Base-by-base conservation (phyloP, 2,888 invertebrate genomes). In the Syrphus vitripennis region DNA sequence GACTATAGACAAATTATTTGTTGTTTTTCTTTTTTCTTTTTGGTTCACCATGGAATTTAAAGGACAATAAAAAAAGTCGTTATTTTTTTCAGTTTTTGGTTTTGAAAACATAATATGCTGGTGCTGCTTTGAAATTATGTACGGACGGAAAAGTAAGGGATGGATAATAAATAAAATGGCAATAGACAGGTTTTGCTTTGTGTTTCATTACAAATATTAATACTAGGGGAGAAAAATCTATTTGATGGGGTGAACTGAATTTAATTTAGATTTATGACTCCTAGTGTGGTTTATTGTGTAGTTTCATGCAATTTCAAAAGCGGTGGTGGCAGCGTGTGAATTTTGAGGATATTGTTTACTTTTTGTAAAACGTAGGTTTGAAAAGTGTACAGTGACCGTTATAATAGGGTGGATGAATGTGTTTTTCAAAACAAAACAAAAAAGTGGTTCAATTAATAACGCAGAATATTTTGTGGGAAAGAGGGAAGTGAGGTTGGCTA, bases 1-100 rank as follows among this genome's bases (percentile, higher is more conserved):
- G 72, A 61, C 55, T 72, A 48, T 72, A 77, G 59, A 24, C 16
- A 76, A 69, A 59, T 37, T 6, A 1, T 26, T 26, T 59, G 21
- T 57, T 31, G 16, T 26, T 67, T 5, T 71, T 63, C 70, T 55
- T 4, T 57, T 76, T 63, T 31, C 19, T 1, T 26, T 31, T 29
- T 53, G 0, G 6, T 31, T 16, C 1, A 34, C 12, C 1, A 6
- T 29, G 29, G n/a, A 16, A n/a, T 37, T 50, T 77, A 29, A 53
- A 53, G 24, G 1, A 29, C 29, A 1, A 12, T 7, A 26, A 14
- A 42, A 34, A 55, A 63, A 14, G 37, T 29, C 24, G 29, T 74
- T 42, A 40, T 16, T 31, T 50, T 63, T 29, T 50, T 16, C n/a
- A n/a, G n/a, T n/a, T n/a, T n/a, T n/a, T n/a, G n/a, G n/a, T 45